Base-by-base conservation (phyloP, 2,113 vertebrate genomes). In the Cranoglanis bouderius region DNA sequence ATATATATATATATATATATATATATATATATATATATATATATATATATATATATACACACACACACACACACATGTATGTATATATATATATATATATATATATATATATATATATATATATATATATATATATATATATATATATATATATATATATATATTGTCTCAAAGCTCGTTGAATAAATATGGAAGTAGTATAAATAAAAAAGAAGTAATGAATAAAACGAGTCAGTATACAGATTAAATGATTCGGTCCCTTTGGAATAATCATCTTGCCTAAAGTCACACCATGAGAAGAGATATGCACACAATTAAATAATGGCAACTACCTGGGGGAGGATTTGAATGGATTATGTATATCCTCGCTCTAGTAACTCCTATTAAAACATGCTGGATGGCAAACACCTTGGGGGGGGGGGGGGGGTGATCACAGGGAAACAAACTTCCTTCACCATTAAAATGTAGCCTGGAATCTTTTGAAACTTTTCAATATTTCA, bases 331-430 rank as follows among this genome's bases (percentile, higher is more conserved):
- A 72, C 61, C 86, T 82, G 35, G 13, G 49, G 78, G 49, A 82
- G 49, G 63, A 65, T 87, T 57, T 51, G 49, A 87, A 53, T 75
- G 32, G 43, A 40, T 87, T 78, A 87, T 87, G 29, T 87, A 67
- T 63, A 59, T 78, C 72, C 75, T 61, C 38, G 40, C 53, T 80
- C 55, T 63, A 57, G 43, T 77, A 46, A 65, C 59, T 26, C 59
- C 74, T 59, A 81, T 63, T 87, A 86, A 75, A 75, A 74, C 29
- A 67, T 89, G 92, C 93, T 94, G 91, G 93, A 92, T 93, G 91
- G 84, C 49, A 90, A 89, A 88, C 90, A 89, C 29, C 67, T 53
- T 67, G 63, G 65, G 67, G 65, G 49, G 49, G 38, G 65, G 65
- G 70, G 84, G 57, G 43, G 46, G 72, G 55, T 70, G 65, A 82